Evolutionary conservation across 2,888 invertebrate genomes (phyloP), one percentile per base, ranked within the genome.

Genomic region (Eupelmus urozonus): DNA sequence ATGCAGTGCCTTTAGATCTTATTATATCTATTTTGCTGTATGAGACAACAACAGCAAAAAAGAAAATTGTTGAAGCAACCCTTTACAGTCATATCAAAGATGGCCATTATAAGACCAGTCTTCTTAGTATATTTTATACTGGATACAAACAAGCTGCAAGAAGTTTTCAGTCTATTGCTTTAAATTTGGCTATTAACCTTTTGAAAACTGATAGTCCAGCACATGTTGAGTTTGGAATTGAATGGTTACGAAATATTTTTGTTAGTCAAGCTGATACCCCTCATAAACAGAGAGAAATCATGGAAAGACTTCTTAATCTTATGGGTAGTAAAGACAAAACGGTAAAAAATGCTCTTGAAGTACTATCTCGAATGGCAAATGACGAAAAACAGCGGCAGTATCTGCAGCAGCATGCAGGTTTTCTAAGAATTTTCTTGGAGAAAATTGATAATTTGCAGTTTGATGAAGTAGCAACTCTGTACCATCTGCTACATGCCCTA

Each of bases 401-500:
- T 73, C 86, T 94, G 45, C 92, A 92, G 83, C 90, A 91, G n/a
- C 93, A 94, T 83, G 91, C 92, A 80, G 85, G 92, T 29, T 91
- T 93, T 85, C 90, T 94, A 87, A 90, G 94, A 88, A 92, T 93
- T 55, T 88, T 96, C 45, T 89, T 97, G 18, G 96, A 97, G 86
- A 94, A 94, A 88, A 90, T 96, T 71, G 94, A 95, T 86, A 93
- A 94, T 76, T 92, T 96, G 89, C 92, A 93, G 27, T 89, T 96
- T 51, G 91, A 92, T 77, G 96, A 96, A 91, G 93, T 95, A 23
- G 93, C 95, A 70, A 92, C 93, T 66, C 92, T 96, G 13, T 95
- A 96, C 92, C 94, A 96, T 86, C 91, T 97, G 82, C 89, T 97
- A 2, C 95, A 96, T 86, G 92, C 92, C 20, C 29, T 97, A 89